Conservation (phyloP, 2,797 vertebrate species). For the Helostoma temminkii region DNA sequence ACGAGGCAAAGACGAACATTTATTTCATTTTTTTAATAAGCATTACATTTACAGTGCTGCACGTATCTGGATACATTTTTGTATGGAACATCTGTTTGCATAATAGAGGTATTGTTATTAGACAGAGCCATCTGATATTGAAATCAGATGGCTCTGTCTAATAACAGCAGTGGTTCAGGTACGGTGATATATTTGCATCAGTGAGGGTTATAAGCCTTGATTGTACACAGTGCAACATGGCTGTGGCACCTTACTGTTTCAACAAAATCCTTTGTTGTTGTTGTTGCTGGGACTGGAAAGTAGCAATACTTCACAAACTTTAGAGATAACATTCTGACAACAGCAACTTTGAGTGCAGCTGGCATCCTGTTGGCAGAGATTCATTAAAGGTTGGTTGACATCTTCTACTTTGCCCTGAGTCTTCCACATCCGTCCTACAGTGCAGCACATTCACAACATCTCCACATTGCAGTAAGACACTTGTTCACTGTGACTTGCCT, state of each 20-base stretch:
- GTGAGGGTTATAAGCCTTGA: constrained; percentile 21
- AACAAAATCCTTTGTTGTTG: background rate
- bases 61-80: constrained; percentile 41
- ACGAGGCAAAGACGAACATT: constrained; percentile 35
- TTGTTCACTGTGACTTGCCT: constrained; percentile 31
- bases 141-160: constrained; percentile 52
- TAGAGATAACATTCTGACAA: constrained; percentile 34
- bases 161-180: constrained; percentile 41
- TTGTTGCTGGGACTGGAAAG: constrained; percentile 14
- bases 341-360: constrained; percentile 38
- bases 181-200: constrained; percentile 47
- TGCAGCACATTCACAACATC: constrained; percentile 12
- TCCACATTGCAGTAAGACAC: constrained; percentile 26
- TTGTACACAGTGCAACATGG: constrained; percentile 31
- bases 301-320: constrained; percentile 38
- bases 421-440: constrained; percentile 24
- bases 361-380: constrained; percentile 28
- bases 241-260: background rate
- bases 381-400: constrained; percentile 56
- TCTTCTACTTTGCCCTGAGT: constrained; percentile 37
- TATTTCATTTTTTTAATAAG: constrained; percentile 53
- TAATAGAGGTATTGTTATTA: constrained; percentile 68
- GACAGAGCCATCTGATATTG: constrained; percentile 69
- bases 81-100: constrained; percentile 74
- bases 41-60: constrained; percentile 34